phyloP scores from a whole-genome alignment of 2,113 vertebrate genomes.

The Oncorhynchus gorbuscha region DNA sequence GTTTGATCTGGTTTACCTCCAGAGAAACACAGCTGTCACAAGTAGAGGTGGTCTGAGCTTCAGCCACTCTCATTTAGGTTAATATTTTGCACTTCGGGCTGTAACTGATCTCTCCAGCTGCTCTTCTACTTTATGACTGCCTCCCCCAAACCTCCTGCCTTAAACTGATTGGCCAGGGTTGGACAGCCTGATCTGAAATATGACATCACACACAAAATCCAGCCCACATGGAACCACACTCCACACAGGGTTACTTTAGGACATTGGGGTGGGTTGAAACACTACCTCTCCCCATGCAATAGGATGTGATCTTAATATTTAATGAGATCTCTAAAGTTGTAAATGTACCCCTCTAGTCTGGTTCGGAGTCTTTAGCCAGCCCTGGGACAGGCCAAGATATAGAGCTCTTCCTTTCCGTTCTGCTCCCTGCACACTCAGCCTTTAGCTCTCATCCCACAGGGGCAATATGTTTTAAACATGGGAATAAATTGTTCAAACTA shows the following conservation, averaged over 20 bases:
- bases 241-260: slow-evolving; percentile 32
- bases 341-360: neutral
- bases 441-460: neutral
- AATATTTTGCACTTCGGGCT: neutral
- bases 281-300: neutral
- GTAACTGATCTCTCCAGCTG: neutral
- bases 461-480: neutral
- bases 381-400: no score
- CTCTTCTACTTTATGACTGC: slow-evolving; percentile 11
- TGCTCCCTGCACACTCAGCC: neutral
- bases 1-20: neutral
- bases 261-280: neutral
- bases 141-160: slow-evolving; percentile 18
- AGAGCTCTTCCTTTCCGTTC: neutral
- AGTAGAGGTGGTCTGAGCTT: neutral
- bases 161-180: slow-evolving; percentile 21
- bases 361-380: neutral
- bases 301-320: neutral
- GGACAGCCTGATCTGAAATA: slow-evolving; percentile 29
- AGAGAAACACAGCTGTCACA: neutral
- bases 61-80: neutral
- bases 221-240: slow-evolving; percentile 2
- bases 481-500: neutral
- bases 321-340: neutral
- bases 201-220: slow-evolving; percentile 22